phyloP scores from a whole-genome alignment of 2,113 vertebrate species.

The Scatophagus argus region DNA sequence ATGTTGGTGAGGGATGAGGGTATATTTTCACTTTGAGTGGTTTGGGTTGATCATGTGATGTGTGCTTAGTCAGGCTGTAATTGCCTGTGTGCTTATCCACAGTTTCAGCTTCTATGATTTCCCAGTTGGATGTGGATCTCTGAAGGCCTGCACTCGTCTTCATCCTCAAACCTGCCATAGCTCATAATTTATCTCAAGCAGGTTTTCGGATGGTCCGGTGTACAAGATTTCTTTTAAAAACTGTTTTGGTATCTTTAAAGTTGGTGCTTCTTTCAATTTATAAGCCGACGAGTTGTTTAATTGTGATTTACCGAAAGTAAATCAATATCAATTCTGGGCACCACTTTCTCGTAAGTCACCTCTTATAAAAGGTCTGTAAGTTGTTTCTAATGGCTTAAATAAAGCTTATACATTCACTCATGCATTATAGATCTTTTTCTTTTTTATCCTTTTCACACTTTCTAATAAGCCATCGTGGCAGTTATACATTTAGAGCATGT shows the following conservation, averaged over 20 bases:
- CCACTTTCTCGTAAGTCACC: background rate
- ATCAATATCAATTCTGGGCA: background rate
- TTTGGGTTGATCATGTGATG: constrained; percentile 52
- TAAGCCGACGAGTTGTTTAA: no score
- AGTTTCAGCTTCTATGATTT: constrained; percentile 57
- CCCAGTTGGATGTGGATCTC: constrained; percentile 47
- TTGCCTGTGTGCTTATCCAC: constrained; percentile 46
- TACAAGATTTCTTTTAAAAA: constrained; percentile 10
- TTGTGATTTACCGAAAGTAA: background rate
- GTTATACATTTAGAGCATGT: no score
- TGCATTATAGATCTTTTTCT: no score
- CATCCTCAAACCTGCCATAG: constrained; percentile 16
- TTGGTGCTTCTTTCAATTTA: background rate
- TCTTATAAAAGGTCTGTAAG: background rate
- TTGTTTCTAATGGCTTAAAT: background rate
- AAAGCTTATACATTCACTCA: background rate
- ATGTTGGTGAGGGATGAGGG: constrained; percentile 49
- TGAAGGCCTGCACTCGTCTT: constrained; percentile 2
- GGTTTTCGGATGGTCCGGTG: constrained; percentile 27
- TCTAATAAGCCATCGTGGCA: background rate
- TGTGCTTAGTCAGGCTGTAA: constrained; percentile 55
- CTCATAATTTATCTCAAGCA: constrained; percentile 26
- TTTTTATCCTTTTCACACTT: no score
- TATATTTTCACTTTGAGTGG: constrained; percentile 52
- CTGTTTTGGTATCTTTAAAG: background rate